Percentiles rank a stretch among this genome's conserved stretches.
Evolutionary conservation across 2,797 vertebrate species (phyloP).

Genomic region (Rousettus madagascariensis): DNA sequence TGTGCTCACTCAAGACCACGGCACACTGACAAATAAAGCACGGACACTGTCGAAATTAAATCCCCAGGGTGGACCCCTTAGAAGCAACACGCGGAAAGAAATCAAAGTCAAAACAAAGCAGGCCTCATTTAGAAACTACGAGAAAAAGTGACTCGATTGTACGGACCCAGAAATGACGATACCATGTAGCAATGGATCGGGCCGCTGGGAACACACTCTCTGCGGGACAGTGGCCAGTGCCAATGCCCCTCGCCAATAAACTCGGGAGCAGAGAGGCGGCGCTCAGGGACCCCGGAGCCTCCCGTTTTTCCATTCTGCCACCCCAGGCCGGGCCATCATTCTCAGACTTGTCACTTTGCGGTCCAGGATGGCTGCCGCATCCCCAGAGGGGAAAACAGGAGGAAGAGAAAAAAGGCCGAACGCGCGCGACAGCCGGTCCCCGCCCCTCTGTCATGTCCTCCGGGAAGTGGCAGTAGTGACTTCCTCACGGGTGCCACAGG

Average conservation of each 20-base stretch:
- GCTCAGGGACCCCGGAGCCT: background rate
- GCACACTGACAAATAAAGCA: background rate
- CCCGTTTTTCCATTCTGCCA: background rate
- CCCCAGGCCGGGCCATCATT: background rate
- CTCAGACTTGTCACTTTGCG: background rate
- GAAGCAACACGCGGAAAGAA: background rate
- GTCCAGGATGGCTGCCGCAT: background rate
- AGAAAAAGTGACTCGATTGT: background rate
- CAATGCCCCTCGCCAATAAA: background rate
- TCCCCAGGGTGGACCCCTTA: background rate
- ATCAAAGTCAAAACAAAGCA: background rate
- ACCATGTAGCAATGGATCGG: background rate
- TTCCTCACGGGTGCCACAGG: background rate
- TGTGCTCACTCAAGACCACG: background rate
- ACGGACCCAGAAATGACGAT: background rate
- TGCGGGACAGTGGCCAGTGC: background rate
- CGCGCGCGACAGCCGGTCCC: background rate
- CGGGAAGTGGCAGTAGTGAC: background rate
- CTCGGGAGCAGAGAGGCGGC: background rate
- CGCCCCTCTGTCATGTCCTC: background rate
- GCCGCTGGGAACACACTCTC: accelerated
- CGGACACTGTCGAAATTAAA: background rate
- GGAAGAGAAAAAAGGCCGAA: background rate
- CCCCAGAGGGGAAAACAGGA: background rate
- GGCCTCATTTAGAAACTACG: background rate